Percentiles rank a stretch among this genome's conserved stretches.
These are phyloP conservation scores for Drosophila birchii DNA, from an alignment of 2,888 invertebrate genomes.

Conservation along the genomic window DNA sequence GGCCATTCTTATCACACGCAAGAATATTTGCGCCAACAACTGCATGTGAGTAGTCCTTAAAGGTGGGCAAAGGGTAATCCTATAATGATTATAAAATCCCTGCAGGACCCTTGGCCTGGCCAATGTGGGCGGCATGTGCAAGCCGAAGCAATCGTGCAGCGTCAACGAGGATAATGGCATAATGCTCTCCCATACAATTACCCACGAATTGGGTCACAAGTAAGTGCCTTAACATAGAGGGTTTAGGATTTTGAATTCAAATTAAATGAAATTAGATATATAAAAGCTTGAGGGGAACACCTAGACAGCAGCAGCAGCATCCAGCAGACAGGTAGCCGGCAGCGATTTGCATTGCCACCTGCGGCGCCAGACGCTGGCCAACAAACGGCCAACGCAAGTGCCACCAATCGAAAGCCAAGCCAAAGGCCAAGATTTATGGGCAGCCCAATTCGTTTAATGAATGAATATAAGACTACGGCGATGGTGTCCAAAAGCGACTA, in stretches of 20 bases:
- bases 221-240: constrained; percentile 78
- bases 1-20: constrained; percentile 93
- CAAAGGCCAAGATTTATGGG: constrained; percentile 62
- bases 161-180: constrained; percentile 96
- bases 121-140: constrained; percentile 95
- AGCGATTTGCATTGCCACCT: constrained; percentile 33
- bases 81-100: constrained; percentile 56
- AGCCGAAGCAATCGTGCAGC: constrained; percentile 92
- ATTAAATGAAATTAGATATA: background rate
- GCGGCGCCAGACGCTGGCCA: constrained; percentile 43
- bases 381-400: constrained; percentile 16
- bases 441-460: constrained; percentile 64
- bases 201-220: constrained; percentile 97
- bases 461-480: constrained; percentile 56
- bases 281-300: background rate
- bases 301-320: background rate
- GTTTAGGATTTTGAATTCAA: background rate
- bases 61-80: background rate
- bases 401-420: constrained; percentile 9
- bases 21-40: constrained; percentile 88
- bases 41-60: constrained; percentile 81
- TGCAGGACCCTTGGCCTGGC: constrained; percentile 93
- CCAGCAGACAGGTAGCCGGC: constrained; percentile 33
- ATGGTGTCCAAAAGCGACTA: constrained; percentile 14
- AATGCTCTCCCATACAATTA: constrained; percentile 94